These are phyloP conservation scores for Malachius bipustulatus DNA, from an alignment of 2,888 invertebrate genomes.

Conservation along the genomic window DNA sequence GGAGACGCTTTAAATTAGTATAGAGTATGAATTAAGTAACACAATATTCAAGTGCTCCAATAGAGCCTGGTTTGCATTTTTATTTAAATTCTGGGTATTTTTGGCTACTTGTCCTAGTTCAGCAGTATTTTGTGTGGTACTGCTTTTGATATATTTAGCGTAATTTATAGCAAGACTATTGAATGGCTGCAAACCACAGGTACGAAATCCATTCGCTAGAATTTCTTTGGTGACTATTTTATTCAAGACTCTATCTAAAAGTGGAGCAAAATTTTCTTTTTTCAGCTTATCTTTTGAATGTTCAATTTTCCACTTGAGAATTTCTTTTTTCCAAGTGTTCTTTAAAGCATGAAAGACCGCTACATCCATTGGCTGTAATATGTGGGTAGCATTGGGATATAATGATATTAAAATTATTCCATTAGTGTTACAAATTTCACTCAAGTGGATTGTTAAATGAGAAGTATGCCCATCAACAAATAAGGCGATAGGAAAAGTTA, in stretches of 20 bases:
- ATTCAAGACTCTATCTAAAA: too few relatives aligned
- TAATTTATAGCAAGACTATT: not conserved
- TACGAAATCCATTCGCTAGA: slow-evolving; percentile 6
- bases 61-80: too few relatives aligned
- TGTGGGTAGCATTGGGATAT: slow-evolving; percentile 7
- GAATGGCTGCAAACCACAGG: slow-evolving; percentile 9
- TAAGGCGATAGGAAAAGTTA: too few relatives aligned
- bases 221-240: slow-evolving; percentile 8
- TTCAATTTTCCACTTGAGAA: slow-evolving; percentile 8
- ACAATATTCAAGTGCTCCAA: too few relatives aligned
- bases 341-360: slow-evolving; percentile 8
- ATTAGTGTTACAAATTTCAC: slow-evolving; percentile 8
- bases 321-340: slow-evolving; percentile 10
- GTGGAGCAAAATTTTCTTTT: slow-evolving; percentile 11
- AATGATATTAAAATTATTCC: slow-evolving; percentile 7
- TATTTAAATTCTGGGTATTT: too few relatives aligned
- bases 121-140: too few relatives aligned
- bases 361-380: slow-evolving; percentile 11
- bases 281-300: slow-evolving; percentile 7
- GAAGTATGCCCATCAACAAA: slow-evolving; percentile 10
- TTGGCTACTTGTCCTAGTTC: too few relatives aligned
- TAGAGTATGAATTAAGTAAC: too few relatives aligned
- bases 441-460: slow-evolving; percentile 10
- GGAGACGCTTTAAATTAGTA: too few relatives aligned
- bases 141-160: too few relatives aligned